phyloP scores from a whole-genome alignment of 1,140 invertebrate species.

The Coelopa frigida region DNA sequence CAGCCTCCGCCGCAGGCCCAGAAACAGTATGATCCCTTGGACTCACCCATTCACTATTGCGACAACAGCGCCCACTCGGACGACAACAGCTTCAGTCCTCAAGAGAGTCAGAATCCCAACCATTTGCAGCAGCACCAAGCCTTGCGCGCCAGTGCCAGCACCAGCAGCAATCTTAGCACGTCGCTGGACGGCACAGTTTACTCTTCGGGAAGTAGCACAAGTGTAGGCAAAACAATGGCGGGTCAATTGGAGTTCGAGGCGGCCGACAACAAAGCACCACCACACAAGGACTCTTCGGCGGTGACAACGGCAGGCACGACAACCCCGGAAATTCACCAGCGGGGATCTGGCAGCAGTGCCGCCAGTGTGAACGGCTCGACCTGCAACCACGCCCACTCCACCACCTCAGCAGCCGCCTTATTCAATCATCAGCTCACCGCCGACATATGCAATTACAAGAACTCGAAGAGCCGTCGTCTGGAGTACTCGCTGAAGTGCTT shows the following conservation, averaged over 20 bases:
- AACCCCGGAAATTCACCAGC: neutral
- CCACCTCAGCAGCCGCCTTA: slow-evolving; percentile 18
- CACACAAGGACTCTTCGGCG: slow-evolving; percentile 7
- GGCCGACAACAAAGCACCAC: slow-evolving; percentile 1
- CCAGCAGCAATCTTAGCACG: slow-evolving; percentile 36
- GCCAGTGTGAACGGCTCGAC: slow-evolving; percentile 6
- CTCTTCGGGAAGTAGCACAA: slow-evolving; percentile 15
- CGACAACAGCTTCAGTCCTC: slow-evolving; percentile 25
- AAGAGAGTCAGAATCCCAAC: slow-evolving; percentile 5
- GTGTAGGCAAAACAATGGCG: slow-evolving; percentile 6
- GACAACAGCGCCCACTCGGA: slow-evolving; percentile 35
- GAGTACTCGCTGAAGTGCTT: slow-evolving; percentile 43
- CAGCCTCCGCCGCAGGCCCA: slow-evolving; percentile 15
- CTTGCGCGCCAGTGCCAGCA: slow-evolving; percentile 36
- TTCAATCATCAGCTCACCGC: slow-evolving; percentile 42
- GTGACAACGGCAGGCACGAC: neutral
- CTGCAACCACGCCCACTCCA: slow-evolving; percentile 14
- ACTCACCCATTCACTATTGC: slow-evolving; percentile 40
- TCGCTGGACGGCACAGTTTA: slow-evolving; percentile 16
- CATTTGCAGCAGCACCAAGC: slow-evolving; percentile 14
- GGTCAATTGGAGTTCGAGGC: slow-evolving; percentile 12
- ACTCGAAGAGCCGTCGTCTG: slow-evolving; percentile 40
- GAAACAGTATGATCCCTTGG: slow-evolving; percentile 17
- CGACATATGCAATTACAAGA: slow-evolving; percentile 43
- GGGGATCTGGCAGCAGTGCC: neutral